phyloP scores from a whole-genome alignment of 2,113 vertebrate genomes.

The Otus sunia region DNA sequence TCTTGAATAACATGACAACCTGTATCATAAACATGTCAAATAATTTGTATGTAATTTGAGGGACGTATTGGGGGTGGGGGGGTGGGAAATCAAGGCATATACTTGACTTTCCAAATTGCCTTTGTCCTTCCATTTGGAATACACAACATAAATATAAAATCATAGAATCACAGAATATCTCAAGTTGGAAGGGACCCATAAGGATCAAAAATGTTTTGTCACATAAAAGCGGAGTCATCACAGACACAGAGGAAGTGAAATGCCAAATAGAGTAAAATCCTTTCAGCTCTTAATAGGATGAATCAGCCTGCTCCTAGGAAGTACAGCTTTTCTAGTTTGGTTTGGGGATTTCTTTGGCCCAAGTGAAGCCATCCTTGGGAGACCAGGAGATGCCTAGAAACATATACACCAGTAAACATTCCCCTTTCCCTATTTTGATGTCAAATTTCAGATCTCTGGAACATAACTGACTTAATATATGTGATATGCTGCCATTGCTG shows the following conservation, averaged over 20 bases:
- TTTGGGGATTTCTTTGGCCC: not conserved
- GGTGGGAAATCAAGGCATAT: not conserved
- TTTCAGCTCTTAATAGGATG: not conserved
- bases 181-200: not conserved
- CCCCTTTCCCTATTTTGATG: not conserved
- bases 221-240: not conserved
- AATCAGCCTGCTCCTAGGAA: not conserved
- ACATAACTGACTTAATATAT: not conserved
- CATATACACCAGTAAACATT: not conserved
- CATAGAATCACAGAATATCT: not conserved
- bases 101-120: not conserved
- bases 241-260: not conserved
- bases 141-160: not conserved
- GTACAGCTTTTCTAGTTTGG: not conserved
- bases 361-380: not conserved
- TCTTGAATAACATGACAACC: not conserved
- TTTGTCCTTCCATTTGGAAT: not conserved
- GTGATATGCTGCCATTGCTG: not conserved
- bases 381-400: not conserved
- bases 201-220: not conserved
- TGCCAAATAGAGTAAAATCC: not conserved
- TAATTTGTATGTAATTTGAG: not conserved
- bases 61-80: too few relatives aligned
- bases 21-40: not conserved
- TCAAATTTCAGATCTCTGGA: not conserved